A percentile compares a stretch with the other conserved stretches of the same genome.
Conservation (phyloP, 2,113 vertebrate genomes). For the Neolamprologus variostigma region DNA sequence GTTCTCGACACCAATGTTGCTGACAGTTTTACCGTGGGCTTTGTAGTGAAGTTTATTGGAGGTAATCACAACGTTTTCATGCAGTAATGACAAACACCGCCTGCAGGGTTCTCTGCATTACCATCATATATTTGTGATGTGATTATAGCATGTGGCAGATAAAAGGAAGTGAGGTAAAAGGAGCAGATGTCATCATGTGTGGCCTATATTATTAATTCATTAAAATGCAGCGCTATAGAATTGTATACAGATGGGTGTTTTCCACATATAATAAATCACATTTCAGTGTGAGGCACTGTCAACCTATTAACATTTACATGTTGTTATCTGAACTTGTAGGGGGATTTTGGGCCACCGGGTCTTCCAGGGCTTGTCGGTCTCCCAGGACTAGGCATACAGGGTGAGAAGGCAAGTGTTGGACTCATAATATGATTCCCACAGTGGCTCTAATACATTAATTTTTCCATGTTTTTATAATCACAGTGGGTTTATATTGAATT, state of each 20-base stretch:
- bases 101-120: neutral
- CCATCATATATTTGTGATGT: neutral
- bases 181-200: neutral
- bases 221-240: neutral
- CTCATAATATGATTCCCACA: neutral
- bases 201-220: neutral
- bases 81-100: neutral
- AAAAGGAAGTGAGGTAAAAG: neutral
- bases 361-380: constrained; percentile 74
- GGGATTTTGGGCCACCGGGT: constrained; percentile 77
- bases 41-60: neutral
- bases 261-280: constrained; percentile 12
- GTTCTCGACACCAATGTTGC: neutral
- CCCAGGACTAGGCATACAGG: constrained; percentile 75
- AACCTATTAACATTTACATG: neutral
- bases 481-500: neutral
- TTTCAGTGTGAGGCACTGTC: neutral
- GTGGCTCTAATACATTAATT: neutral
- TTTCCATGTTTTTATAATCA: neutral
- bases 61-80: neutral
- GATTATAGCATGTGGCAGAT: neutral
- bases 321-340: constrained; percentile 46
- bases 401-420: constrained; percentile 73
- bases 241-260: neutral
- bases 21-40: neutral